Conservation (phyloP, 1,140 invertebrate species). For the Aphelenchoides besseyi region DNA sequence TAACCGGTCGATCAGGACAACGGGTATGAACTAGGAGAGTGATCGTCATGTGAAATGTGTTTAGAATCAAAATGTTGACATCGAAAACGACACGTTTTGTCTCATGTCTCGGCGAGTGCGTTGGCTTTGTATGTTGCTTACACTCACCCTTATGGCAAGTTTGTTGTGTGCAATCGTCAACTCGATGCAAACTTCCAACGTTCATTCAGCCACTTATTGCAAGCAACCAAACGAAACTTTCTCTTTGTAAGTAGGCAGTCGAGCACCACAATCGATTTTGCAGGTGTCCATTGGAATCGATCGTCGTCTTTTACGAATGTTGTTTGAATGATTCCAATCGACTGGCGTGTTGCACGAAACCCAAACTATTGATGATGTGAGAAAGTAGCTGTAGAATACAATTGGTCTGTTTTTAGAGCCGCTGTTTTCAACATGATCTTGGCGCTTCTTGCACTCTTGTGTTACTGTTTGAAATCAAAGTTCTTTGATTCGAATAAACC, state of each 20-base stretch:
- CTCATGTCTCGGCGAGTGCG: neutral
- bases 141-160: neutral
- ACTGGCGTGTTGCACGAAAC: slow-evolving; percentile 8
- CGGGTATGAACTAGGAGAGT: too few species aligned
- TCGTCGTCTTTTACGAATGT: slow-evolving; percentile 7
- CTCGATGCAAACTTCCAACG: neutral
- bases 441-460: neutral
- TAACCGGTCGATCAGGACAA: too few species aligned
- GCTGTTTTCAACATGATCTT: neutral
- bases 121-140: neutral
- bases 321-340: neutral
- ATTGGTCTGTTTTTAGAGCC: neutral
- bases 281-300: slow-evolving; percentile 15
- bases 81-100: neutral
- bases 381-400: neutral
- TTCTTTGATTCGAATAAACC: neutral
- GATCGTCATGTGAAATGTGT: too few species aligned
- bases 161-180: slow-evolving; percentile 10
- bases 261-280: too few species aligned
- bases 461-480: neutral
- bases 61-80: too few species aligned
- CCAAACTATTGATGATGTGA: slow-evolving; percentile 8
- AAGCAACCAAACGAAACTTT: neutral
- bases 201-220: slow-evolving; percentile 2
- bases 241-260: too few species aligned